These are phyloP conservation scores for Oncorhynchus keta DNA, from an alignment of 2,113 vertebrate species.

Conservation along the genomic window DNA sequence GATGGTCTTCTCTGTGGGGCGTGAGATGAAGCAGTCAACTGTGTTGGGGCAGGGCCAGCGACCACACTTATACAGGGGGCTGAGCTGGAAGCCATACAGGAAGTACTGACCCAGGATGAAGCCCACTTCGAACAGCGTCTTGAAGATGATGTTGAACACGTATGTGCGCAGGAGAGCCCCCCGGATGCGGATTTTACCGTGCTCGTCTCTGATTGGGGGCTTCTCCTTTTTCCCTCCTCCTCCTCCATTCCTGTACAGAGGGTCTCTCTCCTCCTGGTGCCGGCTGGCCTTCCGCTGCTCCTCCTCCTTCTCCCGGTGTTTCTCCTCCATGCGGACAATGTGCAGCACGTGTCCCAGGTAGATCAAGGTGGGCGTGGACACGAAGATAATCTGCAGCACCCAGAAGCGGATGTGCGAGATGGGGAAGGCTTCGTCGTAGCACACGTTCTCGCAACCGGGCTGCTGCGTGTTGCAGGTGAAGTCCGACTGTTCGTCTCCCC, in stretches of 20 bases:
- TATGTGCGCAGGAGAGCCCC: constrained; percentile 84
- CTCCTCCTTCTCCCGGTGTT: constrained; percentile 82
- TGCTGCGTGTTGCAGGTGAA: constrained; percentile 95
- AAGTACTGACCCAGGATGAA: constrained; percentile 93
- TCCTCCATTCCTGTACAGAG: constrained; percentile 58
- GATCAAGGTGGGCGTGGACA: constrained; percentile 93
- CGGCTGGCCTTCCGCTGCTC: constrained; percentile 66
- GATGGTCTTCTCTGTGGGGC: constrained; percentile 73
- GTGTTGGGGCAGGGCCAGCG: constrained; percentile 78
- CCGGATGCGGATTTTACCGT: constrained; percentile 84
- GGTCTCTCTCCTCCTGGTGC: constrained; percentile 63
- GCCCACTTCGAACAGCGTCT: constrained; percentile 89
- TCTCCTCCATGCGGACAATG: constrained; percentile 89
- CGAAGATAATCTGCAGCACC: constrained; percentile 97
- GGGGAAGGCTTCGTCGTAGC: constrained; percentile 94
- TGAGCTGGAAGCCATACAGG: constrained; percentile 87
- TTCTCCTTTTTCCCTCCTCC: constrained; percentile 71
- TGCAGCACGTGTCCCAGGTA: constrained; percentile 93
- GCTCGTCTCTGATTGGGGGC: constrained; percentile 77
- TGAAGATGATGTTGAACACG: constrained; percentile 91
- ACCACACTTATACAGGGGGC: constrained; percentile 85
- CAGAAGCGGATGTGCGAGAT: constrained; percentile 97
- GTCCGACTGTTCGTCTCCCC: constrained; percentile 93
- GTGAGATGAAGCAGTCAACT: constrained; percentile 75
- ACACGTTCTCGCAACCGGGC: constrained; percentile 92